Base-by-base conservation (phyloP, 2,888 invertebrate species). In the Harpalus rufipes region DNA sequence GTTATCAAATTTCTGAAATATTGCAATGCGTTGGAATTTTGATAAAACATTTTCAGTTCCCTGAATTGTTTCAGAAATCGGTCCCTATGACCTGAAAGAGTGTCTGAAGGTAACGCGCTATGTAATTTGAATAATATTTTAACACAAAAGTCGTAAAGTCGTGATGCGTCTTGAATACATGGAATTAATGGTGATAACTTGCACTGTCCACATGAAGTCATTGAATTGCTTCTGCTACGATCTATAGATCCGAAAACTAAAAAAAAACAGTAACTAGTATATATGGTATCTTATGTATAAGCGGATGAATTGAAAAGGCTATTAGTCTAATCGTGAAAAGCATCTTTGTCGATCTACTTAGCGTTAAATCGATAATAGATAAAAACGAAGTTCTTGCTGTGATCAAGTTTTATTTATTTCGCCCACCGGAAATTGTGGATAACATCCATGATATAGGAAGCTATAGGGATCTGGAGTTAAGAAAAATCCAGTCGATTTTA, bases 121-220 rank as follows among this genome's bases (percentile, higher is more conserved):
- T 99, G 99, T 86, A 99, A 93, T 88, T 97, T 96, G 92, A 99
- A 99, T 90, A 99, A 94, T 87, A 99, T 95, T 89, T 99, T 97
- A 86, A 99, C 99, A 88, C 97, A 95, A 90, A 97, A 97, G 92
- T 99, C 99, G 91, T 99, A 99, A 41, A 99, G 93, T 89, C 97
- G 96, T 88, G 98, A 97, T 0, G 99, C 97, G 91, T 99, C 99
- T 91, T 98, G 96, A 87, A 98, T 97, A 89, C 97, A 97, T 16
- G 97, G 96, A 87, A 99, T 98, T 81, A 99, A 92, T 0, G 99
- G 99, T 7, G 99, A 97, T 82, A 99, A 93, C 59, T 99, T 94
- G 90, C 99, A 99, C 91, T 99, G 99, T 0, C 99, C 99, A 86
- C 97, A 96, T 86, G 95, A 96, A 0, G 98, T 99, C 98, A 99